These are phyloP conservation scores for Cheirogaleus major DNA, from an alignment of 2,797 vertebrate species.

Conservation along the genomic window DNA sequence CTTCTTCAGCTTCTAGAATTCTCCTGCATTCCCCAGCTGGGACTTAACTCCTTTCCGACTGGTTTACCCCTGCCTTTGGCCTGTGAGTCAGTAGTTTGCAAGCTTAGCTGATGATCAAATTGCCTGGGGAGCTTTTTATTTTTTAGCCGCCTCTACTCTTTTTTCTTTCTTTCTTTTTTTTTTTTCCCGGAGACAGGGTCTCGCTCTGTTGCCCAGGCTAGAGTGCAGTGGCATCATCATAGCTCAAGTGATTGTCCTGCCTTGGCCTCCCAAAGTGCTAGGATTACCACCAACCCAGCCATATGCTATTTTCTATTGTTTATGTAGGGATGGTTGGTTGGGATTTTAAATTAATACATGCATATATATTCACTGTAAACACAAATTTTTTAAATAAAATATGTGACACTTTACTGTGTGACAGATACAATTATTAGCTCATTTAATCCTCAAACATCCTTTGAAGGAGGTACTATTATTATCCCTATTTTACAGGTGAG, in stretches of 20 bases:
- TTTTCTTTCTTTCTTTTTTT: background rate
- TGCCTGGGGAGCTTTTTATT: conserved; percentile 29
- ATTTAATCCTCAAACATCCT: background rate
- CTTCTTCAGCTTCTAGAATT: conserved; percentile 48
- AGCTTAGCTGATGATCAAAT: conserved; percentile 11
- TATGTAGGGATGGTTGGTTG: background rate
- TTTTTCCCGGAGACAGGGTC: background rate
- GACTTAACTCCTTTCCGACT: background rate
- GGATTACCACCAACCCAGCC: background rate
- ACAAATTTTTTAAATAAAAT: background rate
- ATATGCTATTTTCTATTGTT: background rate
- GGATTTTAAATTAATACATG: conserved; percentile 34
- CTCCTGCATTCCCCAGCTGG: background rate
- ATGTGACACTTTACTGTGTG: background rate
- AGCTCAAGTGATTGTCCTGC: background rate
- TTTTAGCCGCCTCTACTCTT: background rate
- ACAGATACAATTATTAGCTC: background rate
- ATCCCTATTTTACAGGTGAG: background rate
- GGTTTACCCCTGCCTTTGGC: background rate
- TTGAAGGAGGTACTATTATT: background rate
- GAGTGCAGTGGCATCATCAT: background rate
- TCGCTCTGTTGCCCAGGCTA: background rate
- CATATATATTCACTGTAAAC: background rate
- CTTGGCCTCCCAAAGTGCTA: background rate
- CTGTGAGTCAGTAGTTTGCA: conserved; percentile 8